These are phyloP conservation scores for Atherinosoma microstoma DNA, from an alignment of 2,797 vertebrate species.

Conservation along the genomic window DNA sequence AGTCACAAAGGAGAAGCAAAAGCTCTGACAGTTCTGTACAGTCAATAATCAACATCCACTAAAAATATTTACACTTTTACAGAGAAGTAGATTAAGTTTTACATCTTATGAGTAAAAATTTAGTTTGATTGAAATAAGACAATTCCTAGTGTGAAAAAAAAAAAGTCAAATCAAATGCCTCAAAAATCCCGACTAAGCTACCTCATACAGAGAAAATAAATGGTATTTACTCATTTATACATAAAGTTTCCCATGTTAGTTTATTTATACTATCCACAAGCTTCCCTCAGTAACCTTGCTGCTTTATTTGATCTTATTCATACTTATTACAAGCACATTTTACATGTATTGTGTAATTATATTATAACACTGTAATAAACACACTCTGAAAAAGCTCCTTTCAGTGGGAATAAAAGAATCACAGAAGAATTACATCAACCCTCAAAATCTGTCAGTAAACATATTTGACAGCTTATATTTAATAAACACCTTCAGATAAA, in stretches of 20 bases:
- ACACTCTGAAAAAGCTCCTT: neutral
- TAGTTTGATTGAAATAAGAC: neutral
- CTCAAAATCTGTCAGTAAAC: constrained; percentile 5
- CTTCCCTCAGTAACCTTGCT: neutral
- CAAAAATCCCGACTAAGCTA: neutral
- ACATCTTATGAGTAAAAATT: too few relatives aligned
- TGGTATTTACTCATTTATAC: neutral
- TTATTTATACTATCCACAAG: neutral
- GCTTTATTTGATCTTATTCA: neutral
- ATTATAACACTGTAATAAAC: neutral
- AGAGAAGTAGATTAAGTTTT: neutral
- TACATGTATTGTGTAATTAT: constrained; percentile 3
- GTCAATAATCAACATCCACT: constrained; percentile 39
- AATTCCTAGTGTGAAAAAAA: neutral
- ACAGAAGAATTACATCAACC: neutral
- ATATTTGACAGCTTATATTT: neutral
- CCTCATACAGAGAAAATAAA: neutral
- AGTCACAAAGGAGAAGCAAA: constrained; percentile 49
- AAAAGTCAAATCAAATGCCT: neutral
- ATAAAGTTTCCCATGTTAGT: neutral
- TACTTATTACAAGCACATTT: neutral
- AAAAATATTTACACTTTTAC: constrained; percentile 49
- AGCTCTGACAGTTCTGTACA: constrained; percentile 43
- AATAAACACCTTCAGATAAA: neutral
- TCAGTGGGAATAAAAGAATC: neutral